Base-by-base conservation (phyloP, 2,888 invertebrate genomes). In the Petrophora chlorosata region DNA sequence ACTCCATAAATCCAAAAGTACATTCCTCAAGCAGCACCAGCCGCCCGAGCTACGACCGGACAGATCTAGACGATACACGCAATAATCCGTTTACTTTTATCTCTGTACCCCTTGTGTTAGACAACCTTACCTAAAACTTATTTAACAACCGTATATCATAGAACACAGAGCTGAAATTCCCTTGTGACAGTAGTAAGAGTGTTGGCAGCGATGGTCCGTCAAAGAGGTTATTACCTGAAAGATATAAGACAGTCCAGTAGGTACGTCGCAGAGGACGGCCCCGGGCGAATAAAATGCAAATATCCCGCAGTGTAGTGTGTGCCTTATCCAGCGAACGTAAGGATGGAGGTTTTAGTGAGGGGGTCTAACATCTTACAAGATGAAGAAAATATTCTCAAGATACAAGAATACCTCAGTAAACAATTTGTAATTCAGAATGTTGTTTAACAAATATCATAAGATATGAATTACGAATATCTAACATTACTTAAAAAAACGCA, bases 181-280 rank as follows among this genome's bases (percentile, higher is more conserved):
- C 19, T 5, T 25, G 14, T n/a, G 5, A n/a, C 29, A 9, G 39
- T 17, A 32, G 41, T 46, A 59, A 50, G 13, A 29, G 28, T 36
- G 51, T 42, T 50, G 28, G 75, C 36, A 10, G 59, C 63, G 65
- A 63, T 63, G 78, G 82, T 81, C 80, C 78, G 82, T 86, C 87
- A 86, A 86, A 85, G 87, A 85, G 82, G 88, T 88, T 88, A 88
- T 87, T 88, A 88, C 88, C 88, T 88, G 88, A 82, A 85, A 78
- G 82, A 84, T 76, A 86, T 88, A 85, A 83, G 79, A 68, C 68
- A 70, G 69, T 67, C 59, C 55, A 65, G 63, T 64, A 64, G 63
- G 64, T 61, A 54, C 54, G 47, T 43, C 49, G 43, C 57, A 58
- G 67, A 68, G 70, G 63, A 66, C 48, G 65, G 65, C 83, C 79